These are phyloP conservation scores for Neuroterus valhalla DNA, from an alignment of 1,140 invertebrate genomes.

Conservation along the genomic window DNA sequence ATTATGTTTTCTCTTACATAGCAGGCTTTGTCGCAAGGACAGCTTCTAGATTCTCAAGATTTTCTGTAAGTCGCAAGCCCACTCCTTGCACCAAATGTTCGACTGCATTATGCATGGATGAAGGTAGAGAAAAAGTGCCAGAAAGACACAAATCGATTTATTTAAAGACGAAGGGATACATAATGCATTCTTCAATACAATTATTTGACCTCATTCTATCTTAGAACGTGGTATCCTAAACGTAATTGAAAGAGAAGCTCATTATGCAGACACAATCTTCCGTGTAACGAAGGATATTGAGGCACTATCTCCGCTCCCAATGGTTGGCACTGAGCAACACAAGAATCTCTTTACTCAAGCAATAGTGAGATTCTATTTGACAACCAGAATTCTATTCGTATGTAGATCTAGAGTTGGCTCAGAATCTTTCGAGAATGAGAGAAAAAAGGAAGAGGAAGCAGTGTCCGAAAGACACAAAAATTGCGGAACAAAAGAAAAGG, in stretches of 20 bases:
- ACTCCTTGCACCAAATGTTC: too few relatives aligned
- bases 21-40: background rate
- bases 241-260: background rate
- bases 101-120: too few relatives aligned
- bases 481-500: too few relatives aligned
- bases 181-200: background rate
- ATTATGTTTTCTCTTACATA: background rate
- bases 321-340: background rate
- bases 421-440: too few relatives aligned
- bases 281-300: background rate
- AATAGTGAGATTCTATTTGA: background rate
- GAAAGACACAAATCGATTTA: too few relatives aligned
- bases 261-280: background rate
- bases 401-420: too few relatives aligned
- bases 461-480: too few relatives aligned
- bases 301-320: background rate
- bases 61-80: background rate
- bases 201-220: background rate
- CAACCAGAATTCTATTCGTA: background rate
- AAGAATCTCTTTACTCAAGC: background rate
- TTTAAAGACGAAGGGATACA: background rate
- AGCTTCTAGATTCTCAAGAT: background rate
- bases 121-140: too few relatives aligned
- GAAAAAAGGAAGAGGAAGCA: too few relatives aligned
- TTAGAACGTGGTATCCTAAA: background rate